phyloP scores from a whole-genome alignment of 2,888 invertebrate species.

The Synanthedon myopaeformis region DNA sequence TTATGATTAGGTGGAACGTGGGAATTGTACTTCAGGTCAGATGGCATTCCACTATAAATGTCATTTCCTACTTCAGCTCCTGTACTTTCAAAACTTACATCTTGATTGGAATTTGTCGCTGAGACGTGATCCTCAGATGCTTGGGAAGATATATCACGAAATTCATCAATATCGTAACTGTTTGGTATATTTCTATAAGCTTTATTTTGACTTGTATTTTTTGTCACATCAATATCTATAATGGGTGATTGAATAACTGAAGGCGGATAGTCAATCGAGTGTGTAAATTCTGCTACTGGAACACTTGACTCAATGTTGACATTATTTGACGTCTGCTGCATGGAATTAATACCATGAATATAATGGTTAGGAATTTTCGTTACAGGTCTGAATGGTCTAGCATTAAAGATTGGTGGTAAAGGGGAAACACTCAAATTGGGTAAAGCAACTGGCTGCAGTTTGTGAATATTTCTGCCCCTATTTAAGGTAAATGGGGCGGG shows the following conservation, averaged over 20 bases:
- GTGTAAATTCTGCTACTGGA: slow-evolving; percentile 75
- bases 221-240: slow-evolving; percentile 67
- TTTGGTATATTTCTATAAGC: slow-evolving; percentile 51
- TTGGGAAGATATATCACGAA: slow-evolving; percentile 66
- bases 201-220: slow-evolving; percentile 41
- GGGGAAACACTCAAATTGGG: slow-evolving; percentile 74
- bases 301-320: slow-evolving; percentile 74
- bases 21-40: slow-evolving; percentile 28
- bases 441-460: slow-evolving; percentile 71
- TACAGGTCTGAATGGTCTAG: slow-evolving; percentile 65
- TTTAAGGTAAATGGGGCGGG: slow-evolving; percentile 57
- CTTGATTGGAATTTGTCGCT: slow-evolving; percentile 47
- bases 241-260: slow-evolving; percentile 77
- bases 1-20: slow-evolving; percentile 39
- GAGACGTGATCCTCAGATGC: slow-evolving; percentile 59
- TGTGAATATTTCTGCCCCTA: slow-evolving; percentile 59
- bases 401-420: slow-evolving; percentile 73
- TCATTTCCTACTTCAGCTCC: slow-evolving; percentile 46
- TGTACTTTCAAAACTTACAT: slow-evolving; percentile 57
- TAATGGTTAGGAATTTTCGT: slow-evolving; percentile 26
- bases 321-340: slow-evolving; percentile 36
- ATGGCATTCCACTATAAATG: slow-evolving; percentile 32
- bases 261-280: slow-evolving; percentile 79
- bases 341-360: slow-evolving; percentile 39
- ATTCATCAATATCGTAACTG: slow-evolving; percentile 42